Evolutionary conservation across 2,797 vertebrate species (phyloP).

Genomic region (Phylloscopus collybita): DNA sequence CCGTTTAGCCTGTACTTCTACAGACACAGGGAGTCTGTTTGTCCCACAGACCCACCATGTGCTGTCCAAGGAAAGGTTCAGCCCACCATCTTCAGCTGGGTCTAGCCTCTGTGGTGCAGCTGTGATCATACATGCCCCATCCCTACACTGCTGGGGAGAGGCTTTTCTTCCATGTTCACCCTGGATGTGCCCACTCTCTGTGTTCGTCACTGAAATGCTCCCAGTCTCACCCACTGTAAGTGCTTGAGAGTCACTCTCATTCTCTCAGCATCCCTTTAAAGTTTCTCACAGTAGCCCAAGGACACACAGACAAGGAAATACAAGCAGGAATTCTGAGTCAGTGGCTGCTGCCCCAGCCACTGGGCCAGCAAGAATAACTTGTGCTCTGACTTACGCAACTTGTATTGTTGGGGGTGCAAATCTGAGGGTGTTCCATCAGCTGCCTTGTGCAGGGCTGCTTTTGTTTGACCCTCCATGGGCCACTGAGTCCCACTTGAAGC

Average conservation of each 20-base stretch:
- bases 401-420: neutral
- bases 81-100: neutral
- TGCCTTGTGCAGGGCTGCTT: neutral
- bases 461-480: neutral
- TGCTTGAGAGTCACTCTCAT: neutral
- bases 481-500: neutral
- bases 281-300: constrained; percentile 32
- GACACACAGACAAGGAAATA: constrained; percentile 40
- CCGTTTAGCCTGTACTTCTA: neutral
- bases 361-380: constrained; percentile 39
- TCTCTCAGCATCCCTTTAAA: constrained; percentile 33
- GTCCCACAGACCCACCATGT: neutral
- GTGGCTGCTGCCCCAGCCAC: constrained; percentile 34
- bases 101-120: neutral
- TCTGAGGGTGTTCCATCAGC: neutral
- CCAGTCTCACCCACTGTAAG: neutral
- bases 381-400: neutral
- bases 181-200: neutral
- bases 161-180: neutral
- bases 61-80: neutral
- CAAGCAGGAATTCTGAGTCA: constrained; percentile 47
- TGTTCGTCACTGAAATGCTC: neutral
- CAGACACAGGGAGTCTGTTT: neutral
- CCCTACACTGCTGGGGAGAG: neutral
- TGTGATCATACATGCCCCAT: neutral